Percentiles rank a stretch among this genome's conserved stretches.
Evolutionary conservation across 2,888 invertebrate species (phyloP).

Genomic region (Melipona bicolor): DNA sequence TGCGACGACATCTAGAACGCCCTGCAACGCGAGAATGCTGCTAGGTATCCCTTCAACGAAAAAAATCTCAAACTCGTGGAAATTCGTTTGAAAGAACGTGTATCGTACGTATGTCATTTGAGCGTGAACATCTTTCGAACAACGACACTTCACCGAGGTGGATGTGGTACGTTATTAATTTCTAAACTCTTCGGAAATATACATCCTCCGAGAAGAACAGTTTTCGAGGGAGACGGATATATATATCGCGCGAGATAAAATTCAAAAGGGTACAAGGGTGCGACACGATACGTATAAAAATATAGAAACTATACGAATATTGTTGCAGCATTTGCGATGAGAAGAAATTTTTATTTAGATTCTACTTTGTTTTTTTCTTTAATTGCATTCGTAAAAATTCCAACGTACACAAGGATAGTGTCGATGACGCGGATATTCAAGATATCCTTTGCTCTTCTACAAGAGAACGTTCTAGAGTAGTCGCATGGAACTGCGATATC

Average conservation of each 20-base stretch:
- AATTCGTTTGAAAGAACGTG: background rate
- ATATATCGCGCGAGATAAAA: no score
- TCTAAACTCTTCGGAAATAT: no score
- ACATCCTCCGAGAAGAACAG: no score
- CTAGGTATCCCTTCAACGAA: background rate
- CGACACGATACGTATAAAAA: no score
- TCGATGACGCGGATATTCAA: background rate
- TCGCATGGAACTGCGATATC: conserved; percentile 16
- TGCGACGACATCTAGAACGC: conserved; percentile 27
- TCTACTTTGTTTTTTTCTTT: no score
- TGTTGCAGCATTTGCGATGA: no score
- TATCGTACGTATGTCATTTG: background rate
- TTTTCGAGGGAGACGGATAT: no score
- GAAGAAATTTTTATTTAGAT: no score
- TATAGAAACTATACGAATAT: no score
- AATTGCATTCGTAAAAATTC: no score
- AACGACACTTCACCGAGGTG: background rate
- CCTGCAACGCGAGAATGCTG: background rate
- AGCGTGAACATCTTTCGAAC: background rate
- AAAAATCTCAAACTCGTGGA: background rate
- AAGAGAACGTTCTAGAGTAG: conserved; percentile 28
- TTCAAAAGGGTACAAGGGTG: no score
- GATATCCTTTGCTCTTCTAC: background rate
- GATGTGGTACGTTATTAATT: background rate
- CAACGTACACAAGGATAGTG: background rate